Percentiles rank a stretch among this genome's conserved stretches.
phyloP scores from a whole-genome alignment of 2,113 vertebrate species.

The Macaca fascicularis region DNA sequence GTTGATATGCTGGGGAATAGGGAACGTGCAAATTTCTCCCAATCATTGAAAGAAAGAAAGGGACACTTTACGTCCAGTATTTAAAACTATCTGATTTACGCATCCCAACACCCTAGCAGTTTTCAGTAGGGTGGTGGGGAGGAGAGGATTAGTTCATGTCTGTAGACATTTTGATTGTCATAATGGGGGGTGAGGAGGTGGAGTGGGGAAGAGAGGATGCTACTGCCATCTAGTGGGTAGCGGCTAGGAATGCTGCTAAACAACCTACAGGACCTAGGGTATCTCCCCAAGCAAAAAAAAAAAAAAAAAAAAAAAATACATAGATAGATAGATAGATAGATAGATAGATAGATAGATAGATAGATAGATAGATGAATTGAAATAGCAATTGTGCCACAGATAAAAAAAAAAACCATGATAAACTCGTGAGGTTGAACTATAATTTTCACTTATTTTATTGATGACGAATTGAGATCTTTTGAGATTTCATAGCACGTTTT shows the following conservation, averaged over 20 bases:
- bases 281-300: background rate
- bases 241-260: background rate
- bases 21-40: background rate
- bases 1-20: background rate
- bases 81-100: background rate
- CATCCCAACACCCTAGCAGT: background rate
- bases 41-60: background rate
- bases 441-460: background rate
- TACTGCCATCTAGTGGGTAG: slow-evolving; percentile 47
- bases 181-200: background rate
- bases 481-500: background rate
- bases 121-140: background rate
- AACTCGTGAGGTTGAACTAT: background rate
- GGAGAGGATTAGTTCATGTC: too few species aligned
- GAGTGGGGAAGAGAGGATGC: background rate
- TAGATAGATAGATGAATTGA: background rate
- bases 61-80: rapidly evolving
- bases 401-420: background rate
- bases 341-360: too few species aligned
- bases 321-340: too few species aligned
- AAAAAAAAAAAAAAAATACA: background rate
- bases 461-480: background rate
- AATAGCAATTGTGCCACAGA: background rate
- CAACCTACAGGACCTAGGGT: too few species aligned
- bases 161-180: background rate